phyloP scores from a whole-genome alignment of 2,888 invertebrate species.

The Norana najaformis region DNA sequence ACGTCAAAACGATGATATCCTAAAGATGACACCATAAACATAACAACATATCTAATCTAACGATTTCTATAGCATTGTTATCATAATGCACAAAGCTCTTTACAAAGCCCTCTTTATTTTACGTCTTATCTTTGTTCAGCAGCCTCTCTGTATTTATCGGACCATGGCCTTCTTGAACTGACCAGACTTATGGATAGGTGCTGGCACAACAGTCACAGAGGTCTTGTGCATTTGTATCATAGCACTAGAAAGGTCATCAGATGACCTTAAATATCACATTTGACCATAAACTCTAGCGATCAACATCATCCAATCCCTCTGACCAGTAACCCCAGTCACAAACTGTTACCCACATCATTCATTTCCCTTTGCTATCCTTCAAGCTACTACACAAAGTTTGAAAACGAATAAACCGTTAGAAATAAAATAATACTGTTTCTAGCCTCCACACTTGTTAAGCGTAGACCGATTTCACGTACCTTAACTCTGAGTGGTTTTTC shows the following conservation, averaged over 20 bases:
- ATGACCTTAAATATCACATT: too few relatives aligned
- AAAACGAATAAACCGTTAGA: not conserved
- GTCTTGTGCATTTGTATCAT: not conserved
- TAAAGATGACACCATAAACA: not conserved
- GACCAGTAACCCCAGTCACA: too few relatives aligned
- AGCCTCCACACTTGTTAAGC: not conserved
- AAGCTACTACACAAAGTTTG: too few relatives aligned
- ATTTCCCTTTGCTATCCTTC: too few relatives aligned
- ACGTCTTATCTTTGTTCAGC: not conserved
- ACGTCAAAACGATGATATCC: not conserved
- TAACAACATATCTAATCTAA: not conserved
- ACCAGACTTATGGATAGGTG: not conserved
- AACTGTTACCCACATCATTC: not conserved
- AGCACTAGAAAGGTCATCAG: too few relatives aligned
- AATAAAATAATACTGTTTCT: not conserved
- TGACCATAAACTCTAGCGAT: too few relatives aligned
- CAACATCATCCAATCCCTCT: too few relatives aligned
- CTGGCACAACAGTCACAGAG: not conserved
- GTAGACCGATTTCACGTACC: constrained; percentile 47
- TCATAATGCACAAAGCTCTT: not conserved
- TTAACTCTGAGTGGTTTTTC: constrained; percentile 50
- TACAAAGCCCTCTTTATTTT: not conserved
- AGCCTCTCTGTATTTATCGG: not conserved
- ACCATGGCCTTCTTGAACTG: not conserved
- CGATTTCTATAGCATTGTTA: not conserved